A percentile compares a stretch with the other conserved stretches of the same genome.
Evolutionary conservation across 2,888 invertebrate genomes (phyloP).

Genomic region (Drosophila merina): DNA sequence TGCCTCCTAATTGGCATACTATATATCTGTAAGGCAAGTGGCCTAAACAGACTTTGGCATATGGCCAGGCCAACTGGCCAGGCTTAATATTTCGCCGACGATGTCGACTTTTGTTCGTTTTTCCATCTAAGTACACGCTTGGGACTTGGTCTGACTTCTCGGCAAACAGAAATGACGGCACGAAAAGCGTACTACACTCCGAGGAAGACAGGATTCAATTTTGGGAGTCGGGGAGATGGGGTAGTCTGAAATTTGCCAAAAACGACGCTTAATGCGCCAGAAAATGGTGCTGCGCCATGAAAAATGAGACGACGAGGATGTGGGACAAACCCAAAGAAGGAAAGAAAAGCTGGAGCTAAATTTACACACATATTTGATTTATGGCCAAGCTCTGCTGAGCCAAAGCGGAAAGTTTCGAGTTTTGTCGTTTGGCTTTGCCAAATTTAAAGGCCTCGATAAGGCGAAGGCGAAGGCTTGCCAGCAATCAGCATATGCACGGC

Average conservation of each 20-base stretch:
- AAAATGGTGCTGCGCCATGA: constrained; percentile 57
- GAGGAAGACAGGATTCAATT: constrained; percentile 66
- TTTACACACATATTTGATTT: constrained; percentile 64
- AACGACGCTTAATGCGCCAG: constrained; percentile 58
- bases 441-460: constrained; percentile 55
- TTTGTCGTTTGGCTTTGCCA: constrained; percentile 41
- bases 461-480: constrained; percentile 52
- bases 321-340: constrained; percentile 15
- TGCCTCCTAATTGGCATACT: constrained; percentile 31
- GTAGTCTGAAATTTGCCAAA: constrained; percentile 33
- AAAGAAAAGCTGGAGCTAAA: constrained; percentile 23
- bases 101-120: constrained; percentile 10
- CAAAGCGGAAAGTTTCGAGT: constrained; percentile 42
- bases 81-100: constrained; percentile 56
- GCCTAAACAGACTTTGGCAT: constrained; percentile 31
- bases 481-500: constrained; percentile 74
- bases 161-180: constrained; percentile 48
- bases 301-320: constrained; percentile 52
- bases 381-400: constrained; percentile 35
- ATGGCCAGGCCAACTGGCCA: constrained; percentile 27
- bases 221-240: constrained; percentile 16
- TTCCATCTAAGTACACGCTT: constrained; percentile 60
- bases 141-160: constrained; percentile 57
- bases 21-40: constrained; percentile 19
- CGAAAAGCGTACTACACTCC: constrained; percentile 47